phyloP scores from a whole-genome alignment of 1,140 invertebrate species.

The Agraylea sexmaculata region DNA sequence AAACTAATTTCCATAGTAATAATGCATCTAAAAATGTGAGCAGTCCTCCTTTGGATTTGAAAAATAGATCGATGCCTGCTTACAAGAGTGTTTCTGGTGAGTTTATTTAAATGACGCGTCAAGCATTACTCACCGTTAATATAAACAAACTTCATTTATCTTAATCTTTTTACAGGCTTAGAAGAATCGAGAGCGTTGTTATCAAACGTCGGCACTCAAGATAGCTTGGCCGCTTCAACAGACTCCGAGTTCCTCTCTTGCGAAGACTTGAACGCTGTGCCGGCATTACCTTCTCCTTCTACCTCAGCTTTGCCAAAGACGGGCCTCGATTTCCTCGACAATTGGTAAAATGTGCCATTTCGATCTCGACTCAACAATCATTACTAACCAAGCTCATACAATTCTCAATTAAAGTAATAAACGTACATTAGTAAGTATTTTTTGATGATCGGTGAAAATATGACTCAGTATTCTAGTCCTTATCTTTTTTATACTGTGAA shows the following conservation, averaged over 20 bases:
- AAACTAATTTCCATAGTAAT: slow-evolving; percentile 28
- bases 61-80: slow-evolving; percentile 5
- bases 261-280: slow-evolving; percentile 16
- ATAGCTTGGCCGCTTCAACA: slow-evolving; percentile 19
- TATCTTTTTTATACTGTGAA: no score
- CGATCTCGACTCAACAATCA: no score
- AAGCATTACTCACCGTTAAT: no score
- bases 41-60: slow-evolving; percentile 22
- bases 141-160: not conserved
- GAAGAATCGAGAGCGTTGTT: slow-evolving; percentile 36
- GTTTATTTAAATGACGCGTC: slow-evolving; percentile 1
- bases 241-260: slow-evolving; percentile 33
- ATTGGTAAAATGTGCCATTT: no score
- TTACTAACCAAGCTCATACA: no score
- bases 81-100: slow-evolving; percentile 16
- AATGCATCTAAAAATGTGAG: slow-evolving; percentile 17
- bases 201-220: slow-evolving; percentile 23
- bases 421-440: no score
- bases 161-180: slow-evolving; percentile 26
- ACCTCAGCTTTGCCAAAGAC: slow-evolving; percentile 53
- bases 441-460: no score
- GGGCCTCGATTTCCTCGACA: slow-evolving; percentile 63
- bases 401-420: no score
- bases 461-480: no score
- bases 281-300: slow-evolving; percentile 20